Conservation (phyloP, 2,113 vertebrate species). For the Oryzias melastigma region DNA sequence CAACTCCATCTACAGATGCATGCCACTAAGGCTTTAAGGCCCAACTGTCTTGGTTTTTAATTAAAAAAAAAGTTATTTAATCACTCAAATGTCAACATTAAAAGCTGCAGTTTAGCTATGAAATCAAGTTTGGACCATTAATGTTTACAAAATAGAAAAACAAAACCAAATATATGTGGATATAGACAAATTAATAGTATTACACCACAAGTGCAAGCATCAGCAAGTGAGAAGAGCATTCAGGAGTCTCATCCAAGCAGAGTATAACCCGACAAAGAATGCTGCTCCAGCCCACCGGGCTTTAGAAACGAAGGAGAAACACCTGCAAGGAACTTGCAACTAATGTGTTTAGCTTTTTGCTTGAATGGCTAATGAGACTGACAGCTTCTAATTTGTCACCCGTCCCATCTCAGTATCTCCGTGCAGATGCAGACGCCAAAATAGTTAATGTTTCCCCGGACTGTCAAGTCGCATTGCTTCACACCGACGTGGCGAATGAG, state of each 20-base stretch:
- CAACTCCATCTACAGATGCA: too few species aligned
- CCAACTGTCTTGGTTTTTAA: conserved; percentile 84
- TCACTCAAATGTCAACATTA: conserved; percentile 7
- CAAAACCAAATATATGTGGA: too few species aligned
- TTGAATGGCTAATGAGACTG: conserved; percentile 55
- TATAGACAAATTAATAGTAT: too few species aligned
- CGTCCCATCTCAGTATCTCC: conserved; percentile 21
- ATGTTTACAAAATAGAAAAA: too few species aligned
- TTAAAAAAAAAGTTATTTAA: conserved; percentile 66
- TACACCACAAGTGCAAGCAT: conserved; percentile 19
- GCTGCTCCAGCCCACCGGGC: conserved; percentile 21
- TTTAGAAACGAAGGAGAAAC: conserved; percentile 74
- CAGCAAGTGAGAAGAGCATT: conserved; percentile 40
- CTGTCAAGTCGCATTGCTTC: conserved; percentile 54
- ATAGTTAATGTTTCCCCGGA: conserved; percentile 71
- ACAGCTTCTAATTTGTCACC: conserved; percentile 61
- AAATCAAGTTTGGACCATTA: conserved; percentile 1
- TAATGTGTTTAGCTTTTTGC: conserved; percentile 28
- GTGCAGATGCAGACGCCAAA: conserved; percentile 45
- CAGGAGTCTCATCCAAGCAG: conserved; percentile 48
- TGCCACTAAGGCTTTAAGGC: conserved; percentile 22
- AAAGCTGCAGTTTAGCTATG: conserved; percentile 4
- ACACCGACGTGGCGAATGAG: conserved; percentile 11
- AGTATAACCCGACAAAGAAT: conserved; percentile 66
- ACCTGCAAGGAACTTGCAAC: conserved; percentile 63